These are phyloP conservation scores for Polydrusus pterygomalis DNA, from an alignment of 2,888 invertebrate species.

Conservation along the genomic window DNA sequence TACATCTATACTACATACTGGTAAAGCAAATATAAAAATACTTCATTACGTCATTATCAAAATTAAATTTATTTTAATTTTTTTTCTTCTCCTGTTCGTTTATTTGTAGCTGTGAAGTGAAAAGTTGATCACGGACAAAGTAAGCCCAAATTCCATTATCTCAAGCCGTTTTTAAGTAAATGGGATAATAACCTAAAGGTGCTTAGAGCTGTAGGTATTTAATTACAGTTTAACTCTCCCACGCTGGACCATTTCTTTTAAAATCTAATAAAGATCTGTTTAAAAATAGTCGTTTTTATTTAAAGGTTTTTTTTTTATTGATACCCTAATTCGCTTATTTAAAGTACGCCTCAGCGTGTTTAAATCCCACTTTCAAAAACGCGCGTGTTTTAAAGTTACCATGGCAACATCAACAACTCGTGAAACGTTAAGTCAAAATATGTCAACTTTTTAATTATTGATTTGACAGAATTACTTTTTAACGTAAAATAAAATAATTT, in stretches of 20 bases:
- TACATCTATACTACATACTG: too few relatives aligned
- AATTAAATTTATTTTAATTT: neutral
- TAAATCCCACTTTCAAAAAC: too few relatives aligned
- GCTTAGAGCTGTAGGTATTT: conserved; percentile 25
- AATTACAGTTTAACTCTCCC: conserved; percentile 11
- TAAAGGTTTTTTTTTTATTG: neutral
- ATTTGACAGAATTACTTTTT: too few relatives aligned
- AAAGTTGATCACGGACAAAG: conserved; percentile 27
- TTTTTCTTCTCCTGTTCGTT: neutral
- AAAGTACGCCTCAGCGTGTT: too few relatives aligned
- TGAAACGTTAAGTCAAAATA: too few relatives aligned
- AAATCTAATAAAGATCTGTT: conserved; percentile 16
- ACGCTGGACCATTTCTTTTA: conserved; percentile 16
- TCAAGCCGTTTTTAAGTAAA: conserved; percentile 24
- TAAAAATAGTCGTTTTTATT: neutral
- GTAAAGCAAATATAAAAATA: too few relatives aligned
- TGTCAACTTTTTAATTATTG: too few relatives aligned
- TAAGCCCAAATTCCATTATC: conserved; percentile 29
- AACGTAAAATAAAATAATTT: too few relatives aligned
- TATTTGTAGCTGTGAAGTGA: conserved; percentile 1
- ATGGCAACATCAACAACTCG: too few relatives aligned
- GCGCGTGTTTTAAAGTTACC: too few relatives aligned
- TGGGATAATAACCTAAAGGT: conserved; percentile 23
- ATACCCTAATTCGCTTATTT: too few relatives aligned
- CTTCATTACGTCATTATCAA: too few relatives aligned